Evolutionary conservation across 2,797 vertebrate genomes (phyloP), one percentile per base, ranked within the genome.

Genomic region (Balearica regulorum): DNA sequence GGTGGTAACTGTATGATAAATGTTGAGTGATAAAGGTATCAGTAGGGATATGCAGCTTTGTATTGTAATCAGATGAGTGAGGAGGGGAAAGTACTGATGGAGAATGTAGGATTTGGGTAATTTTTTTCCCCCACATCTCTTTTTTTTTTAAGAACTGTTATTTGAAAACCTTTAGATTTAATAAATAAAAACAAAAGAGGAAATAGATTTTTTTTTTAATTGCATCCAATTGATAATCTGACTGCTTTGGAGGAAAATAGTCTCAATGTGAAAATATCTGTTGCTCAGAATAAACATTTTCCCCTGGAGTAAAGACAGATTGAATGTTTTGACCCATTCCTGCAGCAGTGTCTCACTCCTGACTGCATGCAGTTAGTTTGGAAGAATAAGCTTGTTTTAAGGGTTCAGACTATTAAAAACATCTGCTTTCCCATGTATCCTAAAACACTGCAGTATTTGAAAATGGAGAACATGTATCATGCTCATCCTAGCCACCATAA

Each of bases 351-450:
- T 70, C 77, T 91, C 43, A 11, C 70, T 95, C 57, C 62, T n/a
- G 70, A 60, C 64, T 95, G 70, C 55, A 29, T 55, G 48, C n/a
- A 60, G 78, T 73, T 80, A 70, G 20, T 57, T 82, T 76, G 83
- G 75, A 93, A 90, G 93, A 85, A 68, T 62, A 57, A 68, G n/a
- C 37, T 84, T 76, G 33, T 94, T 94, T 94, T 89, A 91, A 94
- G 60, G 69, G 51, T 66, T 90, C n/a, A 55, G 77, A 20, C 80
- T 95, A 96, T 95, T 93, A 79, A 84, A 97, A 93, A 76, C 96
- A 95, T 96, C 90, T 96, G 94, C 88, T 92, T 96, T 96, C 91
- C 91, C 92, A 93, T 87, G 81, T 49, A 77, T 83, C 86, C 54
- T 51, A 70, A 90, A 90, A 72, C 46, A 13, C 1, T 70, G 69